Conservation (phyloP, 2,888 invertebrate genomes). For the Therioaphis trifolii region DNA sequence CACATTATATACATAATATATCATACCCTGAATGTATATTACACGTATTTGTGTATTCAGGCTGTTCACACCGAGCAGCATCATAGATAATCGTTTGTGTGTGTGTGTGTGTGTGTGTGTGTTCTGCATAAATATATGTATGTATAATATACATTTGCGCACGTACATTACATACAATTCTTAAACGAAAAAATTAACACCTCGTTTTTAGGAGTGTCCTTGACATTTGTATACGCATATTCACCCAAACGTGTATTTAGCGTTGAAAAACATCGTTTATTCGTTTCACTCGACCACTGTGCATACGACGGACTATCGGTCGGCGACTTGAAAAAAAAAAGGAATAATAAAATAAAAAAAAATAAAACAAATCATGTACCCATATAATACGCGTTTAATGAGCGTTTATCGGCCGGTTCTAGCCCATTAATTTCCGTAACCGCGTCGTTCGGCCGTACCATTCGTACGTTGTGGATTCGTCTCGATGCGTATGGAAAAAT, state of each 20-base stretch:
- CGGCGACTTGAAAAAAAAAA: no score
- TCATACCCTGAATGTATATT: background rate
- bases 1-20: slow-evolving; percentile 4
- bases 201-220: background rate
- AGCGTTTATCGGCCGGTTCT: no score
- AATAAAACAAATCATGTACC: no score
- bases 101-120: no score
- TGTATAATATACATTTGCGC: background rate
- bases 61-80: background rate
- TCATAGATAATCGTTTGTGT: slow-evolving; percentile 17
- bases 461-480: no score
- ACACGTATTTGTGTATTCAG: slow-evolving; percentile 7
- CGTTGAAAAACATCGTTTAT: background rate
- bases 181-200: slow-evolving; percentile 15
- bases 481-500: no score
- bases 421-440: no score
- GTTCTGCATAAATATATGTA: background rate
- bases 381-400: no score
- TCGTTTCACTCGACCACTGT: background rate
- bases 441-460: no score
- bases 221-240: background rate
- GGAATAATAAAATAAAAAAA: no score
- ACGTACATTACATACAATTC: background rate
- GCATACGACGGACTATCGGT: no score
- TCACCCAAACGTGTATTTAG: background rate